Conservation (phyloP, 2,797 vertebrate species). For the Amphiprion clarkii region DNA sequence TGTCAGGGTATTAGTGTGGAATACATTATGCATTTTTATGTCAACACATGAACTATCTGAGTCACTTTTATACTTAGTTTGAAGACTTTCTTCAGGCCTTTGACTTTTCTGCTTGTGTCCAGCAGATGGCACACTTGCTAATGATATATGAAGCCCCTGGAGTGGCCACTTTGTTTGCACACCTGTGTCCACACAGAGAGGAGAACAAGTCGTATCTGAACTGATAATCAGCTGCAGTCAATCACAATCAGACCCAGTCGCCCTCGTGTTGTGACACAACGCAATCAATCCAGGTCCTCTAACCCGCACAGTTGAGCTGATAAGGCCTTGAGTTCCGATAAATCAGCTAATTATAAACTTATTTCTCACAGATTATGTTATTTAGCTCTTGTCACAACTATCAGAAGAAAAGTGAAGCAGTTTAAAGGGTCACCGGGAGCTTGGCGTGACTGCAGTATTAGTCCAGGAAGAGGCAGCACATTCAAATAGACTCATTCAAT, state of each 20-base stretch:
- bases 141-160: neutral
- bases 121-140: conserved; percentile 63
- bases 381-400: conserved; percentile 6
- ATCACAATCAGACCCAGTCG: conserved; percentile 55
- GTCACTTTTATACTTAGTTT: neutral
- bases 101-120: conserved; percentile 13
- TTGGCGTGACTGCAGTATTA: neutral
- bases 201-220: conserved; percentile 55
- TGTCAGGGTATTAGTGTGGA: no score
- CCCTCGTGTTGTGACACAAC: conserved; percentile 57
- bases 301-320: conserved; percentile 19
- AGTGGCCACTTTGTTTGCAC: conserved; percentile 72
- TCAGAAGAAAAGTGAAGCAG: neutral
- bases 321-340: conserved; percentile 24
- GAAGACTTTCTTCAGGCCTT: neutral
- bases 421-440: neutral
- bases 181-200: conserved; percentile 78
- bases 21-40: no score
- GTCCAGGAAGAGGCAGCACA: conserved; percentile 15
- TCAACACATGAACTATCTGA: neutral
- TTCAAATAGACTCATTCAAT: conserved; percentile 49
- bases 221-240: conserved; percentile 74
- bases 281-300: conserved; percentile 36
- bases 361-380: neutral
- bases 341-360: conserved; percentile 48